Conservation (phyloP, 2,888 invertebrate genomes). For the Tethea ocularis region DNA sequence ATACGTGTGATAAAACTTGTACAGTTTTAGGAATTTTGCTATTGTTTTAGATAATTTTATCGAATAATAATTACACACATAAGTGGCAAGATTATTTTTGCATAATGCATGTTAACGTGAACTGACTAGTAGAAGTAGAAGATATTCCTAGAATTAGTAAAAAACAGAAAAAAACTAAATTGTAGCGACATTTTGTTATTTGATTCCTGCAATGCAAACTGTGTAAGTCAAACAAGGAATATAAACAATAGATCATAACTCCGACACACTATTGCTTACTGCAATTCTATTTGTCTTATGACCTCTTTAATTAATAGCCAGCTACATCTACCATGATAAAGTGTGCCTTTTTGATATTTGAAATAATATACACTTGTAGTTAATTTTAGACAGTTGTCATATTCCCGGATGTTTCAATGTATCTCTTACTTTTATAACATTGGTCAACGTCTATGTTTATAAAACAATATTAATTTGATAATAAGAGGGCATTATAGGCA, state of each 20-base stretch:
- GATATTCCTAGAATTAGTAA: conserved; percentile 40
- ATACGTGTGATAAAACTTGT: conserved; percentile 45
- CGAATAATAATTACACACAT: conserved; percentile 48
- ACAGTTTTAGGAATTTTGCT: conserved; percentile 37
- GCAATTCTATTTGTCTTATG: conserved; percentile 46
- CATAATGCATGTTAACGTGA: background rate
- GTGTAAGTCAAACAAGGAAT: no score
- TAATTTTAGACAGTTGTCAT: background rate
- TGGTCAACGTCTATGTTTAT: background rate
- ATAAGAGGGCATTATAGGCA: conserved; percentile 40
- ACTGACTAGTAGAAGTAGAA: background rate
- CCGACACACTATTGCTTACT: conserved; percentile 17
- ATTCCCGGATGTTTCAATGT: conserved; percentile 2
- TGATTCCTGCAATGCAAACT: background rate
- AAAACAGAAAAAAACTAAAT: conserved; percentile 56
- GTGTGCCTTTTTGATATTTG: conserved; percentile 5
- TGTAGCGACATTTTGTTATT: conserved; percentile 9
- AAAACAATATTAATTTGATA: background rate
- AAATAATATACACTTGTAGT: background rate
- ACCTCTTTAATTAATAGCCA: conserved; percentile 45
- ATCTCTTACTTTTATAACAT: background rate
- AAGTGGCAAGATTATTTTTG: conserved; percentile 58
- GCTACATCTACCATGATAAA: conserved; percentile 27
- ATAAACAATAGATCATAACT: conserved; percentile 8
- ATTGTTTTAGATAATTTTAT: conserved; percentile 65